These are phyloP conservation scores for Globodera rostochiensis DNA, from an alignment of 1,140 invertebrate genomes.

Conservation along the genomic window DNA sequence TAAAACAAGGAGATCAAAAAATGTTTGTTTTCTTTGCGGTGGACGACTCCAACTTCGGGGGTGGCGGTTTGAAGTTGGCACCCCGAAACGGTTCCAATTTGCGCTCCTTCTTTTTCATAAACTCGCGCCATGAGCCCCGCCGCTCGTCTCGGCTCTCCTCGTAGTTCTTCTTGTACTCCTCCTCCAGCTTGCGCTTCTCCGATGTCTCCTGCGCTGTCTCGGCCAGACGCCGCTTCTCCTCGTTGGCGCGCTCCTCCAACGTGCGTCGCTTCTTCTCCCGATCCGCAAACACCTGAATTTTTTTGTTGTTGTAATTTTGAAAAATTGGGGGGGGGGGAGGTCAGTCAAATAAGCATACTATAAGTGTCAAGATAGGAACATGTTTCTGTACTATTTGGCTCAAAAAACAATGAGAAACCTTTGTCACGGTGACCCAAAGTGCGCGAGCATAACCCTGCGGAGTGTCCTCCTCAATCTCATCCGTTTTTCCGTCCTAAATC, in stretches of 20 bases:
- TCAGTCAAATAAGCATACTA: neutral
- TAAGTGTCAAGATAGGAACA: neutral
- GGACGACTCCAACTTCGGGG: conserved; percentile 42
- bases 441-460: conserved; percentile 58
- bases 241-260: conserved; percentile 62
- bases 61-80: conserved; percentile 46
- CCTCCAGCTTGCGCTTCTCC: conserved; percentile 63
- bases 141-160: conserved; percentile 65
- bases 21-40: conserved; percentile 12
- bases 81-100: conserved; percentile 45
- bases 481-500: conserved; percentile 76
- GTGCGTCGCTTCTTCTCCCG: conserved; percentile 60
- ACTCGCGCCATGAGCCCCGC: conserved; percentile 44
- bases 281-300: conserved; percentile 58
- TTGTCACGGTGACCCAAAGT: conserved; percentile 58
- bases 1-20: neutral
- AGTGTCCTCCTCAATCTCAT: conserved; percentile 84
- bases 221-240: conserved; percentile 58
- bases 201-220: conserved; percentile 52
- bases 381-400: conserved; percentile 17
- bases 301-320: neutral
- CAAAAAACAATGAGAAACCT: conserved; percentile 34
- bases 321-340: neutral
- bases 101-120: conserved; percentile 47
- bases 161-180: conserved; percentile 64